Evolutionary conservation across 2,797 vertebrate genomes (phyloP), one percentile per base, ranked within the genome.

Genomic region (Mus minutoides): DNA sequence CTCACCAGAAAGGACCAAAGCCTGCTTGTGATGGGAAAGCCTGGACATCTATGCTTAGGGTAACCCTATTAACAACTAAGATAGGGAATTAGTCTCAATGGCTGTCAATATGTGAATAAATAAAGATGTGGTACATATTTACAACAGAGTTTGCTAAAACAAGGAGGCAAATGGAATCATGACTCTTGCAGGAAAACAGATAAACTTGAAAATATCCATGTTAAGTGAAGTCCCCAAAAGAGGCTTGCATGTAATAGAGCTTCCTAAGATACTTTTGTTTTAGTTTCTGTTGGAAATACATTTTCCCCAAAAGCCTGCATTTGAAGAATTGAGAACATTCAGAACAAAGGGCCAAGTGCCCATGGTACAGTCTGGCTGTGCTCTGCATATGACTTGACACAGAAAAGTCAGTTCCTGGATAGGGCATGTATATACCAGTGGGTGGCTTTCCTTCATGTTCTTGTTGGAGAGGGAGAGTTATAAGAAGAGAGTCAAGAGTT

Each of bases 401-500:
- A 46, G 71, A 52, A 94, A 82, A 56, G 29, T 1, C 3, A 40
- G 22, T 24, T 64, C 91, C 58, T 90, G 78, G n/a, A 37, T 12
- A 29, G 54, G 17, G 31, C 40, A 34, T 31, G 19, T 17, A 0
- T 11, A 67, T 49, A 64, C 19, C 40, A 14, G 56, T 62, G 76
- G 43, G 64, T 37, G 6, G 7, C 56, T 80, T 76, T 79, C 54
- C 79, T 94, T 37, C 6, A 19, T 1, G 3, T 9, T 6, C 43
- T 31, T 58, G 10, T 67, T 58, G 64, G 21, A 52, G 37, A 29
- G 7, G 13, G 24, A 86, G 85, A 94, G 90, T 82, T 92, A 79
- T 56, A 96, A 92, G 91, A 86, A 67, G 37, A 83, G 26, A 62
- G 26, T 43, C 2, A 92, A 91, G 76, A 94, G 94, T 94, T n/a